These are phyloP conservation scores for Scelioninae gen. 1 DNA, from an alignment of 2,888 invertebrate genomes.

Conservation along the genomic window DNA sequence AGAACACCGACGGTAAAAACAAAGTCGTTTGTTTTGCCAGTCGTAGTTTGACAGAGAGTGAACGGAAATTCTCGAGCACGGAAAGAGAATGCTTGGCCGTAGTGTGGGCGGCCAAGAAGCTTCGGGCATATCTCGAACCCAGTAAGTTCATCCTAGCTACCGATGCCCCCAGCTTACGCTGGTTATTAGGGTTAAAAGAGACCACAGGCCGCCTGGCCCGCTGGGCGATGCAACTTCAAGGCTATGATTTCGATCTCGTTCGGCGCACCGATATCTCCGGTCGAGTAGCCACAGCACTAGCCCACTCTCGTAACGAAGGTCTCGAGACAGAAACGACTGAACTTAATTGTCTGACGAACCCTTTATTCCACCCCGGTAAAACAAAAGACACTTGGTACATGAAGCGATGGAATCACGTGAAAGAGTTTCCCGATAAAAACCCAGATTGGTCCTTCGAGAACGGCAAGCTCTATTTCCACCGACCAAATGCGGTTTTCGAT, in stretches of 20 bases:
- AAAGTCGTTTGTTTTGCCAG: slow-evolving; percentile 19
- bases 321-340: too few relatives aligned
- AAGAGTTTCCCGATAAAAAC: not conserved
- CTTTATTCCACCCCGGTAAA: too few relatives aligned
- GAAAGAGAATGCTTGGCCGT: slow-evolving; percentile 33
- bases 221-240: slow-evolving; percentile 44
- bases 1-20: not conserved
- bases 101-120: slow-evolving; percentile 1
- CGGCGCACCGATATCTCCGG: too few relatives aligned
- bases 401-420: not conserved
- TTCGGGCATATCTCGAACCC: not conserved
- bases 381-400: slow-evolving; percentile 19
- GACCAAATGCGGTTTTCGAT: slow-evolving; percentile 1
- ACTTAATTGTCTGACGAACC: too few relatives aligned
- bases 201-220: slow-evolving; percentile 61
- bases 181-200: not conserved
- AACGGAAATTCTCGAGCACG: not conserved
- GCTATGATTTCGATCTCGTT: not conserved
- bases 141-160: slow-evolving; percentile 13
- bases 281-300: too few relatives aligned
- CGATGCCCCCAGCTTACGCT: too few relatives aligned
- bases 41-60: slow-evolving; percentile 5
- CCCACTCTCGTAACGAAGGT: too few relatives aligned
- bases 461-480: slow-evolving; percentile 41
- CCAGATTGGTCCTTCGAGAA: slow-evolving; percentile 48